Evolutionary conservation across 2,888 invertebrate species (phyloP).

Genomic region (Pristionchus japonicus): DNA sequence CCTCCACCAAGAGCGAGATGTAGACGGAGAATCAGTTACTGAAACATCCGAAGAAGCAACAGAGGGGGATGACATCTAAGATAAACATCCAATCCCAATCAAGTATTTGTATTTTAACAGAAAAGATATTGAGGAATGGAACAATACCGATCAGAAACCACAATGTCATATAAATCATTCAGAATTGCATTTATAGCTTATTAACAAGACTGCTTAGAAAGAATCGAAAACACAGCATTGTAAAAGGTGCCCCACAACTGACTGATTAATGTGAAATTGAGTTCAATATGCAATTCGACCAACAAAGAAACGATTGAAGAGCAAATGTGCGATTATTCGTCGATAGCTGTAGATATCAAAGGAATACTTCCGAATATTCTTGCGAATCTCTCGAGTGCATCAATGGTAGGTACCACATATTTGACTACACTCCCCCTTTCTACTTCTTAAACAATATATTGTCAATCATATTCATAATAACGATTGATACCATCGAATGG

Average conservation of each 20-base stretch:
- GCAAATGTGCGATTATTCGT: no score
- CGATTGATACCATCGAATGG: slow-evolving; percentile 56
- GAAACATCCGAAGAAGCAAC: background rate
- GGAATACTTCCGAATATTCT: slow-evolving; percentile 51
- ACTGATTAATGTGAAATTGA: no score
- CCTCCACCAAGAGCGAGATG: background rate
- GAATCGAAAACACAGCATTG: background rate
- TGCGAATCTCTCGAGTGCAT: slow-evolving; percentile 57
- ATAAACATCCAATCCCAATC: background rate
- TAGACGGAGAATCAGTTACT: background rate
- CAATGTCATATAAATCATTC: background rate
- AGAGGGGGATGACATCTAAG: background rate
- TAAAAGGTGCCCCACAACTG: background rate
- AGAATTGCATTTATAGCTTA: background rate
- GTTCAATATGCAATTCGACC: no score
- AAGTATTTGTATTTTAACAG: background rate
- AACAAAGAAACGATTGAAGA: no score
- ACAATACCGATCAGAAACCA: background rate
- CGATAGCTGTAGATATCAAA: background rate
- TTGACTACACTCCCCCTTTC: background rate
- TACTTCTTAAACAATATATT: background rate
- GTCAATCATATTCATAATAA: background rate
- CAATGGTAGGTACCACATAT: slow-evolving; percentile 53
- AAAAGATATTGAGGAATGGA: background rate
- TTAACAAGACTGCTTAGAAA: background rate